Percentiles rank a stretch among this genome's conserved stretches.
Evolutionary conservation across 1,140 invertebrate species (phyloP).

Genomic region (Drosophila novamexicana): DNA sequence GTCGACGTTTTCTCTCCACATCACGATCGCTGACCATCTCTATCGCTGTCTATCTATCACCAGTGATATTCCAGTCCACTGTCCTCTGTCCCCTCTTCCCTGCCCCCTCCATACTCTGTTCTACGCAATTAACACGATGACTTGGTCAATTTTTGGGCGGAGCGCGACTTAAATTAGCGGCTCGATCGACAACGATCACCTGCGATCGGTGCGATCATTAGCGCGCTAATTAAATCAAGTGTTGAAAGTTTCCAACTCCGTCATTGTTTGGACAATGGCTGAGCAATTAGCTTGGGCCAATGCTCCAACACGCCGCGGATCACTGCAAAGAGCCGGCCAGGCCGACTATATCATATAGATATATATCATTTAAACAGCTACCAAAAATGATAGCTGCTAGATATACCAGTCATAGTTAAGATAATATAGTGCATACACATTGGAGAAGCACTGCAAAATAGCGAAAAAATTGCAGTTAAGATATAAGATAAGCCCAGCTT

Average conservation of each 20-base stretch:
- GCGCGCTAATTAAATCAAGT: slow-evolving; percentile 76
- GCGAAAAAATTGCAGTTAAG: no score
- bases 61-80: no score
- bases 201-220: slow-evolving; percentile 56
- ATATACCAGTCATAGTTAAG: no score
- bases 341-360: no score
- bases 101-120: slow-evolving; percentile 30
- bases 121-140: slow-evolving; percentile 73
- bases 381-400: no score
- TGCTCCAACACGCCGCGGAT: slow-evolving; percentile 7
- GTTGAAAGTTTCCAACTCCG: slow-evolving; percentile 55
- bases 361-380: no score
- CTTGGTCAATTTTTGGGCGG: slow-evolving; percentile 35
- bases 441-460: no score
- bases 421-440: no score
- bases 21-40: slow-evolving; percentile 22
- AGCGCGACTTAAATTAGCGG: slow-evolving; percentile 58
- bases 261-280: slow-evolving; percentile 79
- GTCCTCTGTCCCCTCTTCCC: neutral
- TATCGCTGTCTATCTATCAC: neutral
- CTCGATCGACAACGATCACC: slow-evolving; percentile 37
- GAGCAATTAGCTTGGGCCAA: slow-evolving; percentile 62
- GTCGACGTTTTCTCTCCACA: slow-evolving; percentile 42
- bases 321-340: neutral
- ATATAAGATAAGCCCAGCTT: no score